A percentile compares a stretch with the other conserved stretches of the same genome.
Evolutionary conservation across 1,140 invertebrate genomes (phyloP).

Genomic region (Nylanderia fulva): DNA sequence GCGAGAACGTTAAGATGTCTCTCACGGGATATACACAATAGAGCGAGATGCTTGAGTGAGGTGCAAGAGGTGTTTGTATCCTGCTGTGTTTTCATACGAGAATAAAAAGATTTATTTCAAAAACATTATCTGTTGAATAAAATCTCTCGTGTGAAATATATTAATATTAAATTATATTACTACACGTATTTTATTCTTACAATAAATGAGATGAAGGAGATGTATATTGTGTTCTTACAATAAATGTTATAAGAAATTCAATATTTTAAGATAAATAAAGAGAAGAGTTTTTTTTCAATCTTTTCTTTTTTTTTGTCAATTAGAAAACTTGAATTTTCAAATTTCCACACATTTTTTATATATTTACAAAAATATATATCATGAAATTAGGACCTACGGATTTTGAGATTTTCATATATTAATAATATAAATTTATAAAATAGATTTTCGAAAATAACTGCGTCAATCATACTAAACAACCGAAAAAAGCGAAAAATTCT

Average conservation of each 20-base stretch:
- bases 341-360: neutral
- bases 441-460: neutral
- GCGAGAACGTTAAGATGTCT: slow-evolving; percentile 30
- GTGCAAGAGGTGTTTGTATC: neutral
- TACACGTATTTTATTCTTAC: neutral
- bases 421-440: neutral
- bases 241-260: neutral
- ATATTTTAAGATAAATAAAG: neutral
- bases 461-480: neutral
- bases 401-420: neutral
- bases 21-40: slow-evolving; percentile 36
- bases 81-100: neutral
- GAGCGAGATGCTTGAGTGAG: neutral
- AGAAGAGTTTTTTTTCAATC: neutral
- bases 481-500: neutral
- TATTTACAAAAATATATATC: neutral
- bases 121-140: neutral
- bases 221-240: neutral
- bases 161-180: neutral
- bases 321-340: neutral
- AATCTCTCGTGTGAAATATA: neutral
- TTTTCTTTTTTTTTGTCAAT: neutral
- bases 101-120: slow-evolving; percentile 3
- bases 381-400: too few species aligned
- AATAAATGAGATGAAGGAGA: too few species aligned